These are phyloP conservation scores for Daboia siamensis DNA, from an alignment of 2,113 vertebrate species.

Conservation along the genomic window DNA sequence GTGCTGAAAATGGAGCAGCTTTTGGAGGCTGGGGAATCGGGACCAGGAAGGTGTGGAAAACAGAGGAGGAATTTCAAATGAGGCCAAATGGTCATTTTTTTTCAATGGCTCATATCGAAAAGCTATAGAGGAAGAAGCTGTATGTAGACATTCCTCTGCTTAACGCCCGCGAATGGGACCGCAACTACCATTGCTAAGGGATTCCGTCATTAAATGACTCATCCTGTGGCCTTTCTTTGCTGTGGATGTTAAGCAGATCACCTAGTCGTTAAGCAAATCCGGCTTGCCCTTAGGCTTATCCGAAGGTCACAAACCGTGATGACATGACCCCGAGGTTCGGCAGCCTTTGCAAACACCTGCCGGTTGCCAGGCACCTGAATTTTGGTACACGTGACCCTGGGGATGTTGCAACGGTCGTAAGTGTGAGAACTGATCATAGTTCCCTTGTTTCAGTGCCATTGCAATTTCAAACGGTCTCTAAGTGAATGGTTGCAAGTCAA, in stretches of 20 bases:
- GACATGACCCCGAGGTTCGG: neutral
- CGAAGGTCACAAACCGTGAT: neutral
- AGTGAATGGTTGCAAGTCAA: neutral
- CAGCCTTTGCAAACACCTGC: neutral
- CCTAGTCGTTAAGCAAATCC: neutral
- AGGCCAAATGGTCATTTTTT: neutral
- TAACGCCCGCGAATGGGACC: neutral
- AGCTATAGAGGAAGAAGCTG: neutral
- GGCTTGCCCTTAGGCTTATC: neutral
- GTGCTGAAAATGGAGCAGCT: slow-evolving; percentile 1
- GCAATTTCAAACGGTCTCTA: neutral
- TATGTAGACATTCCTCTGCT: neutral
- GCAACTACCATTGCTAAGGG: neutral
- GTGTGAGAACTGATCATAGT: neutral
- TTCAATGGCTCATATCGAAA: neutral
- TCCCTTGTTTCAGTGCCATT: neutral
- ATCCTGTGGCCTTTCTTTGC: neutral
- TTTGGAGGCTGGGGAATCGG: neutral
- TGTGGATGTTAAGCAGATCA: neutral
- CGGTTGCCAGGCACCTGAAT: neutral
- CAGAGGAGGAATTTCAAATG: neutral
- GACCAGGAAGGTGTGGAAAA: rapidly evolving
- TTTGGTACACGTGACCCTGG: neutral
- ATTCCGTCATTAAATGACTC: neutral
- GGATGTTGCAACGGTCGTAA: neutral